Conservation (phyloP, 2,113 vertebrate species). For the Hippocampus zosterae region DNA sequence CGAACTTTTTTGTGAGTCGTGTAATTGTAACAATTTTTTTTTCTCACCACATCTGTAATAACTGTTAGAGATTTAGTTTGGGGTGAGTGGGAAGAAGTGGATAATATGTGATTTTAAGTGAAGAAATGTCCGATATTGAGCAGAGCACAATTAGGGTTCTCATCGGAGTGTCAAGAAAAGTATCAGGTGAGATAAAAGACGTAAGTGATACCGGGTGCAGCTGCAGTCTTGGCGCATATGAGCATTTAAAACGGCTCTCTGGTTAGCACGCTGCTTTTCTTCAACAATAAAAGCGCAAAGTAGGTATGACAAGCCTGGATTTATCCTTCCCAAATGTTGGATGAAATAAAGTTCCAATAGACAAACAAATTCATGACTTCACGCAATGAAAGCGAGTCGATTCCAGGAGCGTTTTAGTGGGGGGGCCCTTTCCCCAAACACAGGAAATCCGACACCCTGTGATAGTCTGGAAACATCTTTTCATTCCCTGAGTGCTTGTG, state of each 20-base stretch:
- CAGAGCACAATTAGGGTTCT: background rate
- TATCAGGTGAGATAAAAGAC: conserved; percentile 58
- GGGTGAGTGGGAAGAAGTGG: background rate
- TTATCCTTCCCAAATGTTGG: conserved; percentile 38
- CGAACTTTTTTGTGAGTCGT: no score
- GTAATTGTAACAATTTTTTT: no score
- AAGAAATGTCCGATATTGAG: background rate
- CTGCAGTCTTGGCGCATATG: conserved; percentile 47
- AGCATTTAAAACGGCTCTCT: conserved; percentile 43
- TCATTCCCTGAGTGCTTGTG: conserved; percentile 28
- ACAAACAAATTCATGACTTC: background rate
- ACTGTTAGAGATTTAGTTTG: background rate
- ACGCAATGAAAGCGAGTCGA: conserved; percentile 20
- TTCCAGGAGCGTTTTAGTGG: conserved; percentile 27
- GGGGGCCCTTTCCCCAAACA: conserved; percentile 24
- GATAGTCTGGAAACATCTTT: conserved; percentile 52
- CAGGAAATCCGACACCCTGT: conserved; percentile 48
- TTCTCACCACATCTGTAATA: background rate
- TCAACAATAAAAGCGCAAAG: conserved; percentile 51
- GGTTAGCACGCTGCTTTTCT: conserved; percentile 36
- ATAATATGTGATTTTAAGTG: background rate
- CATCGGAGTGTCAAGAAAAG: background rate
- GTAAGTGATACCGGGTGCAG: conserved; percentile 58
- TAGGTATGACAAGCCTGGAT: conserved; percentile 38
- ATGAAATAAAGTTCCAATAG: background rate